Base-by-base conservation (phyloP, 2,113 vertebrate species). In the Anhinga rufa region DNA sequence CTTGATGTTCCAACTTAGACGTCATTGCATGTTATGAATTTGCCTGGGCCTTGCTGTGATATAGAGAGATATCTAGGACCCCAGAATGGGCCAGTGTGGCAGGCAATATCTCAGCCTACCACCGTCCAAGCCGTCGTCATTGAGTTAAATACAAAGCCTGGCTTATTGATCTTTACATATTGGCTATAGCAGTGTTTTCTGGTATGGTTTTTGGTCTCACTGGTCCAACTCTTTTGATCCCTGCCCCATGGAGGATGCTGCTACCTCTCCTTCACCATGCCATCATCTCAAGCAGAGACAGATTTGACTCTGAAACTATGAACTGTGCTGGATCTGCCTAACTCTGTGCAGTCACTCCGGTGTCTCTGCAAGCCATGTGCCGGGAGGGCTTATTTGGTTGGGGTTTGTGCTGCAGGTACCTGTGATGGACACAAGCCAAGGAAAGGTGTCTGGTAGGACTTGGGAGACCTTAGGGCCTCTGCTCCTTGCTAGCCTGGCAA, bases 401-500 rank as follows among this genome's bases (percentile, higher is more conserved):
- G 17, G 31, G 31, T n/a, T 83, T 86, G 24, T 18, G 57, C 62
- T 64, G 34, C 64, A 60, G 44, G 28, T 68, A 14, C 26, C 32
- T 40, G 60, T 10, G 60, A 42, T 14, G 22, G 49, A 36, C 29
- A 79, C 14, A 64, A 78, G 70, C 10, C 29, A 51, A 55, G 62
- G 70, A 88, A 78, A 2, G 4, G 19, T 9, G 17, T 60, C 32
- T 31, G 58, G 44, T 16, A 15, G n/a, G 58, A 58, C 34, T 12
- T 40, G 72, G 42, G 15, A 48, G 28, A 60, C n/a, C 4, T 64
- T 58, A 52, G 12, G 8, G 31, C 9, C 14, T 19, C 22, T 0
- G 0, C 9, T 52, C 26, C 0, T 10, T 3, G 31, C 75, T 18
- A 20, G 25, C 28, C 38, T 26, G 18, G 26, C 0, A 0, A 18